Conservation (phyloP, 2,113 vertebrate species). For the Leucopsar rothschildi region DNA sequence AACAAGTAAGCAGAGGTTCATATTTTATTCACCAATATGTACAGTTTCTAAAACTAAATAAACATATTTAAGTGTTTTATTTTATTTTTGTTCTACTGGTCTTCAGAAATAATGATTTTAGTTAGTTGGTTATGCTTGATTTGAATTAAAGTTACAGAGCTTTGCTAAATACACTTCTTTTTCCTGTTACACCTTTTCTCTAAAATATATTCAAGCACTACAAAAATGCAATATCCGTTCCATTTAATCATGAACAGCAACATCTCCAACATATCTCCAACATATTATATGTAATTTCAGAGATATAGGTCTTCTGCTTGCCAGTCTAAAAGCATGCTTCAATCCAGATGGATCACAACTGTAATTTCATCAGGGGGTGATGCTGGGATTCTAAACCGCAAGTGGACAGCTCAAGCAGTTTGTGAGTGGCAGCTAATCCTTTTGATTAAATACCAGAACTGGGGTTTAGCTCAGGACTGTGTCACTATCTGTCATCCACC, state of each 20-base stretch:
- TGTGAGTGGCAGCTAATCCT: neutral
- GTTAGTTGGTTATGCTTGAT: neutral
- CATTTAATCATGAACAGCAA: neutral
- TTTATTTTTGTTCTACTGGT: neutral
- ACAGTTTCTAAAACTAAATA: neutral
- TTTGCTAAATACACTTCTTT: neutral
- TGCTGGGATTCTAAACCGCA: neutral
- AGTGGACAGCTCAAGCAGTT: neutral
- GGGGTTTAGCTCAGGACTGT: neutral
- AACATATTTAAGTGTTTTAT: neutral
- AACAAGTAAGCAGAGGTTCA: neutral
- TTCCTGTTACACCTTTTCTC: neutral
- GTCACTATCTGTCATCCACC: neutral
- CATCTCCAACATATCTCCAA: neutral
- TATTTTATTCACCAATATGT: neutral
- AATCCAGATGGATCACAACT: neutral
- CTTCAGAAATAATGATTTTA: neutral
- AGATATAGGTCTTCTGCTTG: neutral
- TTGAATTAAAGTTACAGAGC: neutral
- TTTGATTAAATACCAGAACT: neutral
- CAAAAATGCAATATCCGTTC: neutral
- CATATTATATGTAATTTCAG: neutral
- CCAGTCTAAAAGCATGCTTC: neutral
- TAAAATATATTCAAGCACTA: neutral
- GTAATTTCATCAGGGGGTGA: neutral